Conservation (phyloP, 2,797 vertebrate genomes). For the Mus spretus region DNA sequence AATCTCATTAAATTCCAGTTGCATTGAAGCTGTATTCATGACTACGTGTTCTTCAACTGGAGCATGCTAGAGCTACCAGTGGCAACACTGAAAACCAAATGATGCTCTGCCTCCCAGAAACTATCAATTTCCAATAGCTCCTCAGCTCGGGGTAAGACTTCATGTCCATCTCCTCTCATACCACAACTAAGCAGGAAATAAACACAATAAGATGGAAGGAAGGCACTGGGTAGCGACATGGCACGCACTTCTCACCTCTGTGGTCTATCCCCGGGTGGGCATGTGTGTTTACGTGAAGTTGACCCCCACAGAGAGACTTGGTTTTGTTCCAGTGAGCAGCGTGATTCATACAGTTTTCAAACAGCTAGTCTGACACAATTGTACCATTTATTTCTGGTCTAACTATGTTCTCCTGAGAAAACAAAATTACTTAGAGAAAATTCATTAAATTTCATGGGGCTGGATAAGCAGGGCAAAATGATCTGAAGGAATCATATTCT, state of each 20-base stretch:
- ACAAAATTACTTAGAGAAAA: constrained; percentile 50
- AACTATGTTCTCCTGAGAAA: constrained; percentile 51
- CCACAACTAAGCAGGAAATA: not conserved
- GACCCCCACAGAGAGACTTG: not conserved
- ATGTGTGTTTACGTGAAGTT: not conserved
- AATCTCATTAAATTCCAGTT: not conserved
- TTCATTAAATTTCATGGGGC: constrained; percentile 15
- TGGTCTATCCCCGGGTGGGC: rapidly evolving
- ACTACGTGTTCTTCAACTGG: not conserved
- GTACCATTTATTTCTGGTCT: constrained; percentile 37
- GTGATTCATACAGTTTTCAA: not conserved
- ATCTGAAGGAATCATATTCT: not conserved
- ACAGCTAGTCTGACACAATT: not conserved
- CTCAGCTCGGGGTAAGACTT: not conserved
- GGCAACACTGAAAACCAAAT: not conserved
- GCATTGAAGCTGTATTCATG: not conserved
- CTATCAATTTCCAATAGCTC: not conserved
- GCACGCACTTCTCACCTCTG: not conserved
- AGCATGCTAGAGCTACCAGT: not conserved
- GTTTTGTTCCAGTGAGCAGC: not conserved
- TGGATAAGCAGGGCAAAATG: not conserved
- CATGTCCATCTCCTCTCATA: not conserved
- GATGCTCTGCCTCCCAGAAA: not conserved
- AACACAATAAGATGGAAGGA: not conserved
- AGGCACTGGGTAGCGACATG: not conserved